Conservation (phyloP, 2,113 vertebrate species). For the Austrofundulus limnaeus region DNA sequence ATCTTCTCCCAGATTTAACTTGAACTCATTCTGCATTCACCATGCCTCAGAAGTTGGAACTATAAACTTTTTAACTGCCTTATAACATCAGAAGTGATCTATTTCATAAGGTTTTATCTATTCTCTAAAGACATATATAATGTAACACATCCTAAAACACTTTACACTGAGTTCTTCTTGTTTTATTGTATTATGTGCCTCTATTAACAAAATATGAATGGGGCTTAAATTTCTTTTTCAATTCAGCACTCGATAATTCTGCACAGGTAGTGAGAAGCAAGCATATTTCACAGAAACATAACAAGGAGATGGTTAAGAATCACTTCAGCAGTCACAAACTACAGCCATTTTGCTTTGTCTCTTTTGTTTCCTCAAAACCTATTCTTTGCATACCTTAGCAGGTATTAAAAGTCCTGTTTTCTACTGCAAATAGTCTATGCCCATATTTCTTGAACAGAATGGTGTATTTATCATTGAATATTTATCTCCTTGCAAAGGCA, state of each 20-base stretch:
- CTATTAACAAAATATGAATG: neutral
- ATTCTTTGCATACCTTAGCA: neutral
- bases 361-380: too few relatives aligned
- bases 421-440: neutral
- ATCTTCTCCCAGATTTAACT: neutral
- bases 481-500: neutral
- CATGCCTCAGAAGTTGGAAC: neutral
- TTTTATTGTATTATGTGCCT: neutral
- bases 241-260: neutral
- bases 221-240: neutral
- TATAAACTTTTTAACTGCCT: neutral
- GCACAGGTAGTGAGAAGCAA: neutral
- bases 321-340: too few relatives aligned
- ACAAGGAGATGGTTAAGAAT: constrained; percentile 13
- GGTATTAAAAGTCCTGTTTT: neutral
- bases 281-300: neutral
- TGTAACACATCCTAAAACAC: neutral
- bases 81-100: too few relatives aligned
- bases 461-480: constrained; percentile 1
- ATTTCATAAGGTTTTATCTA: too few relatives aligned
- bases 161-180: neutral
- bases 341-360: too few relatives aligned
- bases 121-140: too few relatives aligned
- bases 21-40: neutral
- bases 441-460: neutral